Conservation (phyloP, 2,113 vertebrate genomes). For the Hippocampus abdominalis region DNA sequence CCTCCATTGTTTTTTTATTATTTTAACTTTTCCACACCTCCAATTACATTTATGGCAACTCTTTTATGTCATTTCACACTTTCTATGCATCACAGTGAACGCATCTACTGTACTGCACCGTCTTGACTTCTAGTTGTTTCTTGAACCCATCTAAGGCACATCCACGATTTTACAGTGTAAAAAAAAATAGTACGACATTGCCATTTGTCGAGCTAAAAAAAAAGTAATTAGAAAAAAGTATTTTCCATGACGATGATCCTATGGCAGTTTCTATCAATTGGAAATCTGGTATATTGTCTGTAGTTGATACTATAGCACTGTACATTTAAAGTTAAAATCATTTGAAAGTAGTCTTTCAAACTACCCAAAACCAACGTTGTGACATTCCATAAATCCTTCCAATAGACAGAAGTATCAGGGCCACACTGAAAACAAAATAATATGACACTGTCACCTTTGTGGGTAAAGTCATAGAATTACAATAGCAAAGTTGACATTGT, state of each 20-base stretch:
- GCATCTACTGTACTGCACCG: slow-evolving; percentile 5
- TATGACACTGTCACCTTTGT: background rate
- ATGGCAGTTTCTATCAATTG: slow-evolving; percentile 37
- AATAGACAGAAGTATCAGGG: background rate
- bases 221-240: slow-evolving; percentile 55
- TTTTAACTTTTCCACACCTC: background rate
- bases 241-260: slow-evolving; percentile 36
- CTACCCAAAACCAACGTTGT: background rate
- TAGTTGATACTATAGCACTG: slow-evolving; percentile 26
- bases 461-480: background rate
- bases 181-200: slow-evolving; percentile 42
- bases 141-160: slow-evolving; percentile 45
- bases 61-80: too few species aligned
- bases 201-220: slow-evolving; percentile 50
- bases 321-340: slow-evolving; percentile 29
- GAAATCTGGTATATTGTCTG: slow-evolving; percentile 33
- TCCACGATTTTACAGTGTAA: slow-evolving; percentile 41
- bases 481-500: too few species aligned
- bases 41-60: too few species aligned
- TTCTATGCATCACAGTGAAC: slow-evolving; percentile 30
- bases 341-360: too few species aligned
- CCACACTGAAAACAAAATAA: background rate
- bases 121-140: slow-evolving; percentile 17
- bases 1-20: background rate
- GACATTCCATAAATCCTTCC: background rate